Base-by-base conservation (phyloP, 2,113 vertebrate genomes). In the Gallinago media region DNA sequence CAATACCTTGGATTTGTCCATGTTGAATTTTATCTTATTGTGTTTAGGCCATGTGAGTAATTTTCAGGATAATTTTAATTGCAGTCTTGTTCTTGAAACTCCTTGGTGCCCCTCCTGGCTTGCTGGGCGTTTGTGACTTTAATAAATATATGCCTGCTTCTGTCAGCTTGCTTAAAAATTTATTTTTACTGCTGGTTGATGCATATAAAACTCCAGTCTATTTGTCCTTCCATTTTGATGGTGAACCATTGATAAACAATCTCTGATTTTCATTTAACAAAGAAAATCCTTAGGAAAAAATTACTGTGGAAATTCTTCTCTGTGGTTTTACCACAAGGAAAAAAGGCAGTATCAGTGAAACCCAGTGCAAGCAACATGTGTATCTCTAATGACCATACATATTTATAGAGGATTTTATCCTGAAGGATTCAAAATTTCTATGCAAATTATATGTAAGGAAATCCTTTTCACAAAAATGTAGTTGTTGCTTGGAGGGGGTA, bases 401-500 rank as follows among this genome's bases (percentile, higher is more conserved):
- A 56, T 11, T 42, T 32, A 58, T 19, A 36, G 6, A 50, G 11
- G 9, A 66, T 13, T 16, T 72, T 76, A 46, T 36, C n/a, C 44
- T 36, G 23, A 70, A 89, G 16, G 20, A 84, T 29, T 65, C 12
- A 40, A 58, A 42, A 66, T 19, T 29, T 72, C 58, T 62, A 4
- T 49, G 8, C 11, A 49, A 88, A 88, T 72, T 31, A 36, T 31
- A 13, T 54, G 7, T 21, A 84, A 89, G 15, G 14, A 4, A 70
- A 88, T 13, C 3, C 31, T 58, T 36, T 26, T 32, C 27, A 62
- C 8, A 85, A 68, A 88, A 75, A 67, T 5, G 2, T 7, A 34
- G 11, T 9, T 65, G 15, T 27, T 79, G 4, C 20, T 61, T 70
- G 49, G 15, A 73, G 6, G 1, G 5, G 0, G 0, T 44, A 40